Conservation (phyloP, 1,140 invertebrate species). For the Formica exsecta region DNA sequence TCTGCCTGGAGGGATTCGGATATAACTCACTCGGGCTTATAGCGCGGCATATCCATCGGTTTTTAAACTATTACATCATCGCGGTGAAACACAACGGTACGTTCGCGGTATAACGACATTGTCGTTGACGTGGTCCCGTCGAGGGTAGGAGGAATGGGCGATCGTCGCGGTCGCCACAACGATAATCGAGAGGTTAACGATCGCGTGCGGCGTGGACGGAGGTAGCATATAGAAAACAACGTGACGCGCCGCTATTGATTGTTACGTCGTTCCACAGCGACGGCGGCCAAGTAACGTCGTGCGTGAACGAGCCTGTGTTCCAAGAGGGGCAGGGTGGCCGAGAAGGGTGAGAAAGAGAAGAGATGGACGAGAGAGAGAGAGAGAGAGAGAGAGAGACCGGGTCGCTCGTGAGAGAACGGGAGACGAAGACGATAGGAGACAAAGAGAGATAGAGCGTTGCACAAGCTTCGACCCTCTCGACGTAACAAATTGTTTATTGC, state of each 20-base stretch:
- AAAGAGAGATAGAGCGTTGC: constrained; percentile 54
- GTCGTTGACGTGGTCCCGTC: constrained; percentile 23
- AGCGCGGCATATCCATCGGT: constrained; percentile 18
- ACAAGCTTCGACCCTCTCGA: constrained; percentile 65
- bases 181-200: constrained; percentile 74
- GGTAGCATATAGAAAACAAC: constrained; percentile 68
- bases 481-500: constrained; percentile 82
- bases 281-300: constrained; percentile 57
- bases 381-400: neutral
- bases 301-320: constrained; percentile 72
- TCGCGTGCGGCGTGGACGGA: constrained; percentile 46
- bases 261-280: constrained; percentile 53
- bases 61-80: constrained; percentile 46
- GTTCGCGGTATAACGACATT: constrained; percentile 26
- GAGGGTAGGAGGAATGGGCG: neutral
- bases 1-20: neutral
- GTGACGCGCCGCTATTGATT: constrained; percentile 71
- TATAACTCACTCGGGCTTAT: constrained; percentile 26
- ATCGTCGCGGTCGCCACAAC: constrained; percentile 59
- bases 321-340: constrained; percentile 26
- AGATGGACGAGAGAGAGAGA: constrained; percentile 1
- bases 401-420: neutral
- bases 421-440: constrained; percentile 58
- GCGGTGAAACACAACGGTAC: constrained; percentile 12
- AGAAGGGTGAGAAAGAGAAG: constrained; percentile 35